Conservation (phyloP, 2,888 invertebrate genomes). For the Antitype chi region DNA sequence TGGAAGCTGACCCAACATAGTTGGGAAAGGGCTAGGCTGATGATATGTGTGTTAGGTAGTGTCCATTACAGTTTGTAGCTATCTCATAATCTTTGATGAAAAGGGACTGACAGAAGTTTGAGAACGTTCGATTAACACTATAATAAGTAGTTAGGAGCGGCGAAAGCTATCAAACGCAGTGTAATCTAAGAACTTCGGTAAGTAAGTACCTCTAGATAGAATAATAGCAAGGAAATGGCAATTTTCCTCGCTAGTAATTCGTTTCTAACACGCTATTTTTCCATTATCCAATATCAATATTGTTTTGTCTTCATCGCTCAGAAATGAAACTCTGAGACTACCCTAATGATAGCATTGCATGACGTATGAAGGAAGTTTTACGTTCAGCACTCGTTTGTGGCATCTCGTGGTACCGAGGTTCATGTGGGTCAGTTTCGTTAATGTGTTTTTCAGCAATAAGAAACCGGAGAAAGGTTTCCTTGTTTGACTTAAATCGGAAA, state of each 20-base stretch:
- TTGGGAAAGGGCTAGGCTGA: too few relatives aligned
- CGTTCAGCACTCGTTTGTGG: conserved; percentile 30
- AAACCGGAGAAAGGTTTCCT: conserved; percentile 41
- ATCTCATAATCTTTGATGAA: conserved; percentile 9
- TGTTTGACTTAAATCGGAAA: conserved; percentile 47
- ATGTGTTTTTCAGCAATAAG: conserved; percentile 48
- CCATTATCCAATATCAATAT: conserved; percentile 90
- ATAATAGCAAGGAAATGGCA: conserved; percentile 85
- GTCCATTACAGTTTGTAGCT: too few relatives aligned
- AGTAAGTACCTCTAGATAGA: conserved; percentile 81
- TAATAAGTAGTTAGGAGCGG: conserved; percentile 47
- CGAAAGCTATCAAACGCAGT: conserved; percentile 64
- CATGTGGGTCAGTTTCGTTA: conserved; percentile 32
- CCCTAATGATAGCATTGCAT: conserved; percentile 87
- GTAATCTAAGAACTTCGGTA: conserved; percentile 69
- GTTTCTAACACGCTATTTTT: conserved; percentile 87
- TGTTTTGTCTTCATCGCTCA: conserved; percentile 87
- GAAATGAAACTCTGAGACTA: conserved; percentile 82
- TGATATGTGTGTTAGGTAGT: neutral
- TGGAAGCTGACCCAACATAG: too few relatives aligned
- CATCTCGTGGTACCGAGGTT: conserved; percentile 38
- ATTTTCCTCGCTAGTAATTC: conserved; percentile 85
- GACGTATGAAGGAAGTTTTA: conserved; percentile 70
- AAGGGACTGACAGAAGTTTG: conserved; percentile 26
- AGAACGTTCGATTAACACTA: conserved; percentile 33